Evolutionary conservation across 2,888 invertebrate species (phyloP), one percentile per base, ranked within the genome.

Genomic region (Ferrisia virgata): DNA sequence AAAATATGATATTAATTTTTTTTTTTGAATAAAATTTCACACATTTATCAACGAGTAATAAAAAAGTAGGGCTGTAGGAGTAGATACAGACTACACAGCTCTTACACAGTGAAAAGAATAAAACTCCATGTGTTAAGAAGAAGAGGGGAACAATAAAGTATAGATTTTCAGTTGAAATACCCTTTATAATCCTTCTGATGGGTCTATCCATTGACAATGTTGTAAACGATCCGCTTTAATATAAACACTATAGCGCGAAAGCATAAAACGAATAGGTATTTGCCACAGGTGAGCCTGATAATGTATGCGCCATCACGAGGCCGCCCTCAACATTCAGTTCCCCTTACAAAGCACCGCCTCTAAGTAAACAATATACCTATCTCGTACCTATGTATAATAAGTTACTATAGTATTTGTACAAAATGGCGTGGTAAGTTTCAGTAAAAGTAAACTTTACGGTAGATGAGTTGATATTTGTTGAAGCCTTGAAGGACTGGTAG

Each of bases 221-320:
- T 76, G 72, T 76, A 76, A 76, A 36, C 36, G 72, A 76, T 76
- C 72, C 28, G 72, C 36, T 76, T 64, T 64, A 64, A 64, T 28
- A 28, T 76, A 28, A 76, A 76, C 36, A 36, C 18, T 76, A 33
- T 76, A 36, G 69, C 69, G 69, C 72, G 36, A 36, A 76, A 76
- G 69, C 15, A 76, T 31, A 76, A 36, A 76, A 18, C 72, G 72
- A 36, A 76, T 76, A 82, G 82, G 82, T 69, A 69, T 39, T 69
- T 82, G 84, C 85, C 87, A 87, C 87, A 87, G 86, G 86, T 87
- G 85, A 85, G 85, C 85, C 76, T 53, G 15, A 81, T 85, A 85
- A 85, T 85, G 79, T 85, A 85, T 85, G 84, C 85, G 72, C 53
- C 85, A 84, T 81, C 85, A 85, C 85, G 82, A 79, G 76, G 72